A percentile compares a stretch with the other conserved stretches of the same genome.
Evolutionary conservation across 1,140 invertebrate species (phyloP).

Genomic region (Aporrectodea caliginosa): DNA sequence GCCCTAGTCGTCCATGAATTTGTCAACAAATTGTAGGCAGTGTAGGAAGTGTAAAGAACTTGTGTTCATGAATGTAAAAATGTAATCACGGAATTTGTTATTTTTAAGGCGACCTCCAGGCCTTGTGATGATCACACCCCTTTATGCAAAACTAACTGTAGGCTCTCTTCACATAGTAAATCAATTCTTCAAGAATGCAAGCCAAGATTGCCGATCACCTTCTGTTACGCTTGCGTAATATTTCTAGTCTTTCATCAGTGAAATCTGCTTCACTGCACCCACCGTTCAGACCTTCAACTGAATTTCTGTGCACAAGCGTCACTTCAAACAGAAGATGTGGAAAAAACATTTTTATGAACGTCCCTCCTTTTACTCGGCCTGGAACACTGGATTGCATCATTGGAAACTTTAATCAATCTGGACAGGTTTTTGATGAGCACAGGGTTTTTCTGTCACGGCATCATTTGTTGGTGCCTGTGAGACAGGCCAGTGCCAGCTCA

Average conservation of each 20-base stretch:
- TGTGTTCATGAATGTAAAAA: too few species aligned
- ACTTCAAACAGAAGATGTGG: not conserved
- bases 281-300: not conserved
- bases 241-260: not conserved
- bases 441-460: not conserved
- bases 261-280: not conserved
- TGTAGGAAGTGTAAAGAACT: too few species aligned
- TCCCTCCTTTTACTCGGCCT: not conserved
- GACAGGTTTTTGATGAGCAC: not conserved
- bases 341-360: not conserved
- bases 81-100: too few species aligned
- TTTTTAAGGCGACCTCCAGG: too few species aligned
- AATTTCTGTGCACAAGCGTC: not conserved
- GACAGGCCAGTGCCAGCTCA: not conserved
- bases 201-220: not conserved
- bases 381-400: not conserved
- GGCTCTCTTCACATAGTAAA: too few species aligned
- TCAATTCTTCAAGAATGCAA: not conserved
- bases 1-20: too few species aligned
- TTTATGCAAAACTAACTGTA: too few species aligned
- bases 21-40: too few species aligned
- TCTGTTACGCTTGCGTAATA: not conserved
- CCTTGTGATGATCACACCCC: too few species aligned
- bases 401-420: not conserved
- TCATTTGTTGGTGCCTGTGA: not conserved